A percentile compares a stretch with the other conserved stretches of the same genome.
Conservation (phyloP, 1,140 invertebrate genomes). For the Metaphire vulgaris region DNA sequence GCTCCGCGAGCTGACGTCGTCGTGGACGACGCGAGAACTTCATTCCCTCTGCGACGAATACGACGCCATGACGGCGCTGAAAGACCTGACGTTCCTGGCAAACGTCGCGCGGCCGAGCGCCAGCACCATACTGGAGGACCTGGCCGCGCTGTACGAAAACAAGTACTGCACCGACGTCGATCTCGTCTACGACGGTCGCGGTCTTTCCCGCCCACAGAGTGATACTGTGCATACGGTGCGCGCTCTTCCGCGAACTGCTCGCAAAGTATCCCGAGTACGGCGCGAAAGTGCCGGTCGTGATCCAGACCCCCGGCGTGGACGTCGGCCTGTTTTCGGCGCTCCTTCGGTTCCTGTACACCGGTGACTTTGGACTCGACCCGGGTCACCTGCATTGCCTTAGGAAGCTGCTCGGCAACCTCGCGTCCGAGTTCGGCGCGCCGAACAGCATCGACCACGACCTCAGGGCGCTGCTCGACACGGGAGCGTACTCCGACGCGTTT, state of each 20-base stretch:
- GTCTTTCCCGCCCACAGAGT: constrained; percentile 83
- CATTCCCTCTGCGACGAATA: constrained; percentile 80
- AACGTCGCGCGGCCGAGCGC: constrained; percentile 81
- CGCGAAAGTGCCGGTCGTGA: constrained; percentile 72
- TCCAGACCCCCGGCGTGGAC: constrained; percentile 67
- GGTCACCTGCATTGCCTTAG: constrained; percentile 38
- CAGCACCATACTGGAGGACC: constrained; percentile 75
- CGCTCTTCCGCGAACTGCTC: constrained; percentile 72
- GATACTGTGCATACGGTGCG: constrained; percentile 73
- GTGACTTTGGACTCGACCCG: constrained; percentile 60
- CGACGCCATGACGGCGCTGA: constrained; percentile 75
- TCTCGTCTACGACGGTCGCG: constrained; percentile 75
- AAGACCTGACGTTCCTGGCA: constrained; percentile 79
- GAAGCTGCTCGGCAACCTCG: constrained; percentile 64
- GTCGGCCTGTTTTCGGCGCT: constrained; percentile 77
- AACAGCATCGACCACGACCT: constrained; percentile 80
- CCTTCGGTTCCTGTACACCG: constrained; percentile 79
- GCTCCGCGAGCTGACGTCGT: constrained; percentile 73
- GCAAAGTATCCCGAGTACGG: constrained; percentile 54
- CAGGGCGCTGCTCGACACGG: constrained; percentile 76
- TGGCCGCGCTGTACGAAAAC: constrained; percentile 73
- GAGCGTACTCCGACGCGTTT: constrained; percentile 79
- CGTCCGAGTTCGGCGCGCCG: constrained; percentile 78
- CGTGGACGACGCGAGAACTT: constrained; percentile 75
- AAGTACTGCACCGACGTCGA: constrained; percentile 86